Conservation (phyloP, 1,140 invertebrate genomes). For the Dendroctonus ponderosae region DNA sequence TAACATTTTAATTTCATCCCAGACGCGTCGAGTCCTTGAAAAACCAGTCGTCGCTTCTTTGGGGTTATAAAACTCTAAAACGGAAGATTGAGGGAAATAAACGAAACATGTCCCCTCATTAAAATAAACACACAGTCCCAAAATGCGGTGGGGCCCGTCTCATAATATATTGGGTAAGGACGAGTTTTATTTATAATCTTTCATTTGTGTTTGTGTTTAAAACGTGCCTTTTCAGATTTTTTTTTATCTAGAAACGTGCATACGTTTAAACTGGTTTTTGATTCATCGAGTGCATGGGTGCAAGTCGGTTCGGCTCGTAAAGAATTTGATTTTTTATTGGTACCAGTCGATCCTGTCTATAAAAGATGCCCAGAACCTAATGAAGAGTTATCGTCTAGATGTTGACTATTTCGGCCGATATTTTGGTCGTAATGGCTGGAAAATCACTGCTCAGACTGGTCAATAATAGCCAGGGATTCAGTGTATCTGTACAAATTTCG, state of each 20-base stretch:
- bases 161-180: constrained; percentile 40
- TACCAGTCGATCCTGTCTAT: not conserved
- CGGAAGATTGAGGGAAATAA: constrained; percentile 42
- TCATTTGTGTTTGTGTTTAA: constrained; percentile 39
- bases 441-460: no score
- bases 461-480: no score
- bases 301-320: constrained; percentile 1
- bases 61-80: constrained; percentile 35
- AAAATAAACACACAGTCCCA: constrained; percentile 39
- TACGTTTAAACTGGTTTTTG: constrained; percentile 31
- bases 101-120: constrained; percentile 43
- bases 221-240: constrained; percentile 23
- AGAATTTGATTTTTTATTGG: constrained; percentile 6
- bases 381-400: no score
- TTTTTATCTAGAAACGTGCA: constrained; percentile 25
- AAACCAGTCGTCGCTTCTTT: constrained; percentile 35
- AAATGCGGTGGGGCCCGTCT: constrained; percentile 33
- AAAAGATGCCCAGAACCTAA: not conserved
- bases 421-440: no score
- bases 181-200: constrained; percentile 40
- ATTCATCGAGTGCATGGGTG: constrained; percentile 19
- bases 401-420: no score
- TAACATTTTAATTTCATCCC: constrained; percentile 32
- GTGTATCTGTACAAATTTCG: no score
- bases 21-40: constrained; percentile 32